phyloP scores from a whole-genome alignment of 1,140 invertebrate species.

The Saxidomus purpurata region DNA sequence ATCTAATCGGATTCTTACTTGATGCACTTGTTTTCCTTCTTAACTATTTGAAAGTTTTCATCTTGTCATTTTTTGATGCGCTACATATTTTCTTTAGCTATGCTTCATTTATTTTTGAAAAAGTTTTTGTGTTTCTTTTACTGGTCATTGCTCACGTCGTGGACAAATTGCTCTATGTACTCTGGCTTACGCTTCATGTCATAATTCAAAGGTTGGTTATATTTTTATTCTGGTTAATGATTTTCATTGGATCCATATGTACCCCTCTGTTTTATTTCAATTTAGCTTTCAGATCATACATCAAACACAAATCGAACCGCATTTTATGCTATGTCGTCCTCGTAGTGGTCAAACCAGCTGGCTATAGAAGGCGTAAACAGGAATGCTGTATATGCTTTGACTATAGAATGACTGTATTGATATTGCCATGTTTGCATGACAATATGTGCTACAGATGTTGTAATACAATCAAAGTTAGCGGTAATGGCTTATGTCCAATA shows the following conservation, averaged over 20 bases:
- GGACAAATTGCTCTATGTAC: not conserved
- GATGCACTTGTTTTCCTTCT: not conserved
- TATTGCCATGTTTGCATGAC: not conserved
- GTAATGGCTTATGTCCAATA: not conserved
- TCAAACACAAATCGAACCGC: not conserved
- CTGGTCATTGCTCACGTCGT: not conserved
- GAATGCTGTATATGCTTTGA: not conserved
- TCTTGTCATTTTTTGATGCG: not conserved
- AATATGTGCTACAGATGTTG: not conserved
- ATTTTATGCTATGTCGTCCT: not conserved
- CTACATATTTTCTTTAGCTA: not conserved
- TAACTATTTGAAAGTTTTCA: not conserved
- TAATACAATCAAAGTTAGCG: not conserved
- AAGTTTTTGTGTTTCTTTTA: not conserved
- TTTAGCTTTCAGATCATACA: not conserved
- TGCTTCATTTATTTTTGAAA: not conserved
- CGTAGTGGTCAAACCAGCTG: not conserved
- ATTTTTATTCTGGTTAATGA: not conserved
- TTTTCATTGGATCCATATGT: not conserved
- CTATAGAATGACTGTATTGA: not conserved
- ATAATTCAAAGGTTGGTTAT: not conserved
- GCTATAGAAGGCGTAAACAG: not conserved
- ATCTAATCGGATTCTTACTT: not conserved
- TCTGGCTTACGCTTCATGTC: not conserved
- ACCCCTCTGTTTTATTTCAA: not conserved